phyloP scores from a whole-genome alignment of 2,113 vertebrate species.

The Dermatemys mawii region DNA sequence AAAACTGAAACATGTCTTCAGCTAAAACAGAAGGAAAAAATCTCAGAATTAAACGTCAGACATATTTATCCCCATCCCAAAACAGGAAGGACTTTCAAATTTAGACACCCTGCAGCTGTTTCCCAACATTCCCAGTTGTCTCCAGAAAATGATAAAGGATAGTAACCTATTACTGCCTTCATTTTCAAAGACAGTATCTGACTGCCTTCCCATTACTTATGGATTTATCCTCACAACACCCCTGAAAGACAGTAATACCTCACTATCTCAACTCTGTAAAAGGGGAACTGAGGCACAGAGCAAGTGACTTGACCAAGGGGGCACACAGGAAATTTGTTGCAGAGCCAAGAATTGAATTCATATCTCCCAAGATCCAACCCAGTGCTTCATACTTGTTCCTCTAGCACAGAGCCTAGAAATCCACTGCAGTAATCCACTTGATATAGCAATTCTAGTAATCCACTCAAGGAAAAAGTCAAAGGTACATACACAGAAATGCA shows the following conservation, averaged over 20 bases:
- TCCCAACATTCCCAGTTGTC: background rate
- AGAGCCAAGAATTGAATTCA: background rate
- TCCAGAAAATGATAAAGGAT: background rate
- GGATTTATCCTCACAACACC: background rate
- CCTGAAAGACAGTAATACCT: background rate
- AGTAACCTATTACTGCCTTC: background rate
- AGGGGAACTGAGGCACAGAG: background rate
- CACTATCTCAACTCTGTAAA: background rate
- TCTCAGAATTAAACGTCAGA: background rate
- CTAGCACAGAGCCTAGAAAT: background rate
- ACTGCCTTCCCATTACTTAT: background rate
- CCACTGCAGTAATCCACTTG: background rate
- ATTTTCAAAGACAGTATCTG: background rate
- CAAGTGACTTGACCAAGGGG: background rate
- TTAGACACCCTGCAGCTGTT: background rate
- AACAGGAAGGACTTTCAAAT: background rate
- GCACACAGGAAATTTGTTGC: background rate
- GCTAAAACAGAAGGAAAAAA: background rate
- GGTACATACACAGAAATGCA: background rate
- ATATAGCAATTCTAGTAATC: background rate
- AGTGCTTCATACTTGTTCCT: background rate
- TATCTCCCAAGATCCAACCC: background rate
- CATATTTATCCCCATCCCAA: background rate
- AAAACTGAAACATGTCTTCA: conserved; percentile 7
- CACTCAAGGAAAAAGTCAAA: background rate